Base-by-base conservation (phyloP, 2,888 invertebrate genomes). In the Phragmatobia fuliginosa region DNA sequence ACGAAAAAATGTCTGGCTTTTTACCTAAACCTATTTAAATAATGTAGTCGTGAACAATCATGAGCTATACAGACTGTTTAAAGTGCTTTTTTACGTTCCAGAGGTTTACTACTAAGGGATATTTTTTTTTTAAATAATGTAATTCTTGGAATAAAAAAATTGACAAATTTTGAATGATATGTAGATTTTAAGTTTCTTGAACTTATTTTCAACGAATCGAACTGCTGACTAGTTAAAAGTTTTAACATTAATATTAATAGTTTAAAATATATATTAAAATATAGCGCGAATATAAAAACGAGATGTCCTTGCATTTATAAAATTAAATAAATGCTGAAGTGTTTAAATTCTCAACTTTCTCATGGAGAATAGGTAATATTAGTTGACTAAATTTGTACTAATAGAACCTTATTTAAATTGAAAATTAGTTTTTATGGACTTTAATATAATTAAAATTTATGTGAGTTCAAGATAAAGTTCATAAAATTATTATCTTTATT, bases 401-500 rank as follows among this genome's bases (percentile, higher is more conserved):
- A 58, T 66, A 62, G 45, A 62, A 45, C 28, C 2, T 58, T 70
- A 33, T 62, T 52, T 66, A 58, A 28, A 14, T 58, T 56, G 45
- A 32, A 36, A 32, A 31, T 14, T 38, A 65, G n/a, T 31, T 32
- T 66, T 72, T 68, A 66, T 41, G n/a, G 64, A n/a, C 72, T 78
- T 80, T 73, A 71, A 71, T 68, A 71, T 36, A 72, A 74, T 76
- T 76, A 72, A 74, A 81, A 80, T 82, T 73, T 74, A 69, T 70
- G 66, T 72, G 67, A 72, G 62, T 64, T 75, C 68, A 71, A 73
- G 75, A 77, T 64, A 49, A 52, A 49, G 56, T 64, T 33, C 71
- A 4, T 32, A 28, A 62, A 62, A 62, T 68, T 74, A 79, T 81
- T 79, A 83, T 83, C 78, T 78, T 78, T 78, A 75, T 83, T 75